Base-by-base conservation (phyloP, 1,140 invertebrate species). In the Heterodera carotae region DNA sequence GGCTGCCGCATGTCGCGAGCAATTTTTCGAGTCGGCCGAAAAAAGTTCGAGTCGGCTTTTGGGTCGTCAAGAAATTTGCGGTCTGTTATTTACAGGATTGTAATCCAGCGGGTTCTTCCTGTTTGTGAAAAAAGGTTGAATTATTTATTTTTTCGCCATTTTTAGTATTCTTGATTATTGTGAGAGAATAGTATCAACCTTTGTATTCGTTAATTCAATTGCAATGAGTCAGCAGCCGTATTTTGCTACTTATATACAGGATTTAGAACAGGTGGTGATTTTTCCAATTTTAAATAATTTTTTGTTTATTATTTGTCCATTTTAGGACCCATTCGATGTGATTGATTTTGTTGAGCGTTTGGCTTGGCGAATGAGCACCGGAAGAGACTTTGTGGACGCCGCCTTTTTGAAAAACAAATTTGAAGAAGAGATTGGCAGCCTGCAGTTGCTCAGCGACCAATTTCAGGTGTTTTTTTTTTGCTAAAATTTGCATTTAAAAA, bases 271-370 rank as follows among this genome's bases (percentile, higher is more conserved):
- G 85, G 85, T 85, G n/a, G n/a, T 68, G 6, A 29, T 53, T 69
- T 82, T 39, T 71, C 25, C 22, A n/a, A 79, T 22, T 0, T 82
- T 69, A 64, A 75, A 18, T 72, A 73, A 15, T 0, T 48, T 76
- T 81, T 18, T 33, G 10, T 31, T 68, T 18, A n/a, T 29, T 78
- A 15, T 71, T 29, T 71, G n/a, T 76, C 27, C 77, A 77, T 80
- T 82, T 59, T 80, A 91, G 94, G 94, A 97, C 87, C 94, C 95
- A 0, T 98, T 97, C 89, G 94, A 97, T 90, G 92, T 94, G 31
- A 93, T 95, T 88, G 95, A 97, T 85, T 98, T 98, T 91, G 95
- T 99, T 1, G 96, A 98, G 89, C 90, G 95, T 76, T 89, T 99
- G 81, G 96, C 96, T 76, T 96, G 95, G 92, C 91, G 94, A 85